A percentile compares a stretch with the other conserved stretches of the same genome.
Conservation (phyloP, 1,140 invertebrate species). For the Scylla paramamosain region DNA sequence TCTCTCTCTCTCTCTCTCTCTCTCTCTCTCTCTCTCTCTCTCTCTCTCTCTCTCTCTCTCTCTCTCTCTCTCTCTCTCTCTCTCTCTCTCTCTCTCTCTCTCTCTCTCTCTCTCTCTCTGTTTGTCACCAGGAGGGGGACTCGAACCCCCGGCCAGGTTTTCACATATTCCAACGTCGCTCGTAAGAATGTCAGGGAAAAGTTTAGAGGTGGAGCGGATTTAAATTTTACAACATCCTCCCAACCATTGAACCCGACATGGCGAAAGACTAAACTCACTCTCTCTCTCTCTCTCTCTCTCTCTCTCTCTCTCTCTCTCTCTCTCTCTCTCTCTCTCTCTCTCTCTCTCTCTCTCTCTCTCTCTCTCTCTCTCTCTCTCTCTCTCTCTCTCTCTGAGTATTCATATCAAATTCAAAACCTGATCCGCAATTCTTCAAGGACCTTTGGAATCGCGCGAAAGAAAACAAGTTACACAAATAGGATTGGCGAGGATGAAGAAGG, state of each 20-base stretch:
- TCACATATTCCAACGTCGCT: background rate
- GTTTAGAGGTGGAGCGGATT: background rate
- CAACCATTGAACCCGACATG: background rate
- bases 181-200: constrained; percentile 22
- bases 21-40: no score
- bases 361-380: no score
- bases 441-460: background rate
- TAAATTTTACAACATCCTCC: constrained; percentile 15
- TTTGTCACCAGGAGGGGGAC: background rate
- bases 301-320: constrained; percentile 3
- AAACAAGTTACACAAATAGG: background rate
- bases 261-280: background rate
- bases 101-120: no score
- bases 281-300: constrained; percentile 9
- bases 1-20: no score
- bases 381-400: no score
- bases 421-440: no score
- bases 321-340: no score
- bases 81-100: no score
- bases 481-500: background rate
- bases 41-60: no score
- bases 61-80: no score
- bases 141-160: background rate
- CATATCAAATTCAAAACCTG: no score
- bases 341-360: no score